Base-by-base conservation (phyloP, 2,797 vertebrate species). In the Eremophila alpestris region DNA sequence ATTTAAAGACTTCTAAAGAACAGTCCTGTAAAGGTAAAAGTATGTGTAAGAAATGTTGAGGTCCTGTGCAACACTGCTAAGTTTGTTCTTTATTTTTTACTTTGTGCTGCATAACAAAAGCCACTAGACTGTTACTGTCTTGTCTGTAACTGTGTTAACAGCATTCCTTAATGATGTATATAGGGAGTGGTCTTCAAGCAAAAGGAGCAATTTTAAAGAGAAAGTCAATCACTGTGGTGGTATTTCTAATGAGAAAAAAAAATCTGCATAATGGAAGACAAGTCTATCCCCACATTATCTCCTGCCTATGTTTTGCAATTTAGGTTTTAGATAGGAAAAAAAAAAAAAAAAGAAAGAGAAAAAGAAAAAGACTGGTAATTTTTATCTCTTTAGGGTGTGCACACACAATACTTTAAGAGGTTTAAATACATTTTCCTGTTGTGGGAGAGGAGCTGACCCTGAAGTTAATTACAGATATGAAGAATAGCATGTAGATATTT, bases 91-190 rank as follows among this genome's bases (percentile, higher is more conserved):
- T 94, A 94, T 95, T 93, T 95, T 97, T 97, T 91, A 90, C 87
- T 97, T 96, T 97, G 97, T 98, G 96, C 97, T 96, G 89, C 97
- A 97, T 97, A 97, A 96, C 88, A 96, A 97, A 98, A 97, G 89
- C 96, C 97, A 97, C 97, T 97, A 97, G 97, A 98, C 95, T 98
- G 97, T 98, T 97, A 97, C 76, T 97, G 97, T 98, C 96, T 95
- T 96, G 97, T 98, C 95, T 97, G 96, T 98, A 97, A 96, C 75
- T 77, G 94, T 98, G 97, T 97, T 96, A 96, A 97, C 96, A 96
- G 88, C 96, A 96, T 97, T 97, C 94, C 94, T 96, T 97, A 97
- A 93, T 89, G 79, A 96, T 98, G 97, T 97, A 97, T 97, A 97
- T 98, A 97, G 97, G 84, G 90, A 97, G 87, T 95, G 95, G 95